These are phyloP conservation scores for Morbakka virulenta DNA, from an alignment of 30 jellyfish, hydroid and myxozoan genomes.

Conservation along the genomic window DNA sequence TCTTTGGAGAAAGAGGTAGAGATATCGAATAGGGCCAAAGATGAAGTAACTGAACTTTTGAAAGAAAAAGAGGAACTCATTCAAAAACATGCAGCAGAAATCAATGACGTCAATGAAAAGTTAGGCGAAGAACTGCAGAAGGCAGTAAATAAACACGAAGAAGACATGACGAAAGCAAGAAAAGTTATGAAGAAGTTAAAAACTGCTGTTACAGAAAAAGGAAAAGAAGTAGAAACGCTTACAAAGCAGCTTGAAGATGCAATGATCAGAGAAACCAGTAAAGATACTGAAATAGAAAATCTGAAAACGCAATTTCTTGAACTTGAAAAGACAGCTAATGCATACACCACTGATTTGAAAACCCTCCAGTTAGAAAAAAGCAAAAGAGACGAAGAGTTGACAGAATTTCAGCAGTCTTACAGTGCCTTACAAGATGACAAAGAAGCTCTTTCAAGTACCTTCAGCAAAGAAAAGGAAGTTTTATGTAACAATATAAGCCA, in stretches of 20 bases:
- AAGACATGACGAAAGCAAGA: background rate
- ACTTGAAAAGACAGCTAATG: background rate
- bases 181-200: background rate
- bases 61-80: background rate
- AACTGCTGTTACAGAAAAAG: background rate
- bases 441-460: background rate
- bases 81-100: background rate
- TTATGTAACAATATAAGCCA: too few species aligned
- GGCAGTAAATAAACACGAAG: background rate
- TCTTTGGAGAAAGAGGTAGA: conserved; percentile 1
- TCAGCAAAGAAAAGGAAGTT: background rate
- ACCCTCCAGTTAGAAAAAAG: background rate
- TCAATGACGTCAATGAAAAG: background rate
- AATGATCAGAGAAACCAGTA: background rate
- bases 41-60: background rate
- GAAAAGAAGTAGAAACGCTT: background rate
- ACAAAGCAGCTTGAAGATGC: background rate
- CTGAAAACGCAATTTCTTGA: conserved; percentile 1
- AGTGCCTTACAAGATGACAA: background rate
- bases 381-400: background rate
- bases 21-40: background rate
- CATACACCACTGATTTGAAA: background rate
- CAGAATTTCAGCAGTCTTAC: background rate
- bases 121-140: background rate
- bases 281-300: conserved; percentile 4